Evolutionary conservation across 1,140 invertebrate species (phyloP).

Genomic region (Trigoniulus corallinus): DNA sequence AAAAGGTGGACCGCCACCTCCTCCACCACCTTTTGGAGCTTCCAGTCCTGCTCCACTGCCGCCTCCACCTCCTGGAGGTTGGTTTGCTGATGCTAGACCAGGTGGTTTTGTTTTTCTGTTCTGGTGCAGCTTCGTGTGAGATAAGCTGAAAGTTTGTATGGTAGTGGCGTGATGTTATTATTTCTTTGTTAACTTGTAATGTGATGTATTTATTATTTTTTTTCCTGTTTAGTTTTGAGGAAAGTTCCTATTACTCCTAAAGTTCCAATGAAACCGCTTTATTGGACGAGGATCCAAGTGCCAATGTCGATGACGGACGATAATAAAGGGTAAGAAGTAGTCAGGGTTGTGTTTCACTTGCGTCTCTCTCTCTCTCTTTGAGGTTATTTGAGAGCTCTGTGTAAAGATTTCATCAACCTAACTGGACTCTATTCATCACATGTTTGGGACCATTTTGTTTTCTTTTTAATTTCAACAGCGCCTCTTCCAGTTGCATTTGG

Average conservation of each 20-base stretch:
- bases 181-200: too few relatives aligned
- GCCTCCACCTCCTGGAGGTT: constrained; percentile 53
- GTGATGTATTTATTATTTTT: too few relatives aligned
- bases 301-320: too few relatives aligned
- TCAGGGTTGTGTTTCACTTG: too few relatives aligned
- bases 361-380: too few relatives aligned
- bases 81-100: constrained; percentile 44
- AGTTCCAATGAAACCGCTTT: constrained; percentile 84
- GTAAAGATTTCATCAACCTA: too few relatives aligned
- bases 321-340: too few relatives aligned
- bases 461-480: too few relatives aligned
- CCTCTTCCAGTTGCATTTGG: constrained; percentile 44
- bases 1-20: constrained; percentile 20
- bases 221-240: constrained; percentile 41
- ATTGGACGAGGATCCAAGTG: constrained; percentile 83
- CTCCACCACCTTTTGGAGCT: constrained; percentile 22
- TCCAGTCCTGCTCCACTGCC: constrained; percentile 36
- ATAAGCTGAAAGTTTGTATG: too few relatives aligned
- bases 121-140: too few relatives aligned
- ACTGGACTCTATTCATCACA: neutral
- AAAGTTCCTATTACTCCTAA: constrained; percentile 69
- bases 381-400: constrained; percentile 11
- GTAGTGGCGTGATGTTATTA: too few relatives aligned
- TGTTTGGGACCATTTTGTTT: neutral
- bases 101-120: constrained; percentile 20